phyloP scores from a whole-genome alignment of 2,113 vertebrate species.

The Pseudolaguvia tuberculata region DNA sequence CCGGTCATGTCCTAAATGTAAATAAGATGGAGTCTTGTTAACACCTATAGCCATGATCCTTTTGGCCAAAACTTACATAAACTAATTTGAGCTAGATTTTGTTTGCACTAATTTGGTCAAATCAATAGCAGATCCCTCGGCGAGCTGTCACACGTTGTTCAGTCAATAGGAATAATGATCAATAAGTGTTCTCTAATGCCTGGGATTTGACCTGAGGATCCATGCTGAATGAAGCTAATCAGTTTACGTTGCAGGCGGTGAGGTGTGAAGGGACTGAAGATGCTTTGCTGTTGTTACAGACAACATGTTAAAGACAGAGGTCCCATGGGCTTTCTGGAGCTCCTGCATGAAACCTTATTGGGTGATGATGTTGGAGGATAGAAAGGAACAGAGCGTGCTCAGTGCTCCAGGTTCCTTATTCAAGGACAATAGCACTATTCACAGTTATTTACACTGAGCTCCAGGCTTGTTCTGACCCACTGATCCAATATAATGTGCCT shows the following conservation, averaged over 20 bases:
- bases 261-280: conserved; percentile 54
- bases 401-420: conserved; percentile 12
- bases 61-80: conserved; percentile 59
- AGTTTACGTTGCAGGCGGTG: conserved; percentile 62
- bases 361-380: background rate
- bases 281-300: conserved; percentile 14
- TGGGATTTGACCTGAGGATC: conserved; percentile 49
- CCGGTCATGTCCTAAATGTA: conserved; percentile 64
- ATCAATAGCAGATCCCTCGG: conserved; percentile 64
- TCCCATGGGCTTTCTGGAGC: conserved; percentile 17
- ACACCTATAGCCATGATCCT: conserved; percentile 60
- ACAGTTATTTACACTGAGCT: conserved; percentile 37
- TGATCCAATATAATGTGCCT: conserved; percentile 28
- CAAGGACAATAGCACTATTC: conserved; percentile 25
- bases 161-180: conserved; percentile 71
- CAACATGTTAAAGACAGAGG: conserved; percentile 44
- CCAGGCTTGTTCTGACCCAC: conserved; percentile 35
- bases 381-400: conserved; percentile 22
- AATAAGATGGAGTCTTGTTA: conserved; percentile 53
- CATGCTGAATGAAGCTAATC: conserved; percentile 66
- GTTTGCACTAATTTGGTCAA: conserved; percentile 65
- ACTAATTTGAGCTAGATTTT: conserved; percentile 67
- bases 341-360: background rate
- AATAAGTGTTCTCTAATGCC: conserved; percentile 67
- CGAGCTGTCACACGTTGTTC: conserved; percentile 53